phyloP scores from a whole-genome alignment of 92 coral and sea anemone genomes.

The Meandrina meandrites region DNA sequence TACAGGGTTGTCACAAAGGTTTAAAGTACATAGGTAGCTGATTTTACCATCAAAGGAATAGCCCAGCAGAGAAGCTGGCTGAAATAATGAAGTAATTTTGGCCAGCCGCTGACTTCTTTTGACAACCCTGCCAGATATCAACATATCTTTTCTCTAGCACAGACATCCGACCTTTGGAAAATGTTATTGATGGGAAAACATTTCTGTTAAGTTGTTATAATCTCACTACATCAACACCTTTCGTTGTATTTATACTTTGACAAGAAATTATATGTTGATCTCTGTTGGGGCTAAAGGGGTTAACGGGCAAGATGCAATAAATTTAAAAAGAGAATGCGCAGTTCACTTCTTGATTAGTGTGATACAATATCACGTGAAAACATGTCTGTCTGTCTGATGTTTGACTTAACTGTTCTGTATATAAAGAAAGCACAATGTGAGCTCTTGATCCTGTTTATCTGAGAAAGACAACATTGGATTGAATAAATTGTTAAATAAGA shows the following conservation, averaged over 20 bases:
- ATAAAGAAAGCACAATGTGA: not conserved
- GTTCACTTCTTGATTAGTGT: not conserved
- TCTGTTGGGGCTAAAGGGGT: not conserved
- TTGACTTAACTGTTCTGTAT: not conserved
- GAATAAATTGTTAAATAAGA: conserved; percentile 2
- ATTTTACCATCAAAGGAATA: too few species aligned
- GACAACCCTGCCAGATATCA: not conserved
- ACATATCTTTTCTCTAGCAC: not conserved
- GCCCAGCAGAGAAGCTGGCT: too few species aligned
- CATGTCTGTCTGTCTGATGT: not conserved
- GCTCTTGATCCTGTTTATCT: conserved; percentile 1
- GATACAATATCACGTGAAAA: not conserved
- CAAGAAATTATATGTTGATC: not conserved
- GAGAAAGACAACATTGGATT: conserved; percentile 14
- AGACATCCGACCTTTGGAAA: not conserved
- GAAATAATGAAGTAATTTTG: too few species aligned
- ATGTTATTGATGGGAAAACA: not conserved
- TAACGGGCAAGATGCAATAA: not conserved
- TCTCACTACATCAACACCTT: not conserved
- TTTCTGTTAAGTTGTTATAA: not conserved
- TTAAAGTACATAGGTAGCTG: too few species aligned
- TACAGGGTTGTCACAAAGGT: not conserved
- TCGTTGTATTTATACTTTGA: not conserved
- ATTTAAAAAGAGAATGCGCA: not conserved
- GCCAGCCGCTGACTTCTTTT: too few species aligned